Evolutionary conservation across 2,113 vertebrate species (phyloP), one percentile per base, ranked within the genome.

Genomic region (Podarcis raffonei): DNA sequence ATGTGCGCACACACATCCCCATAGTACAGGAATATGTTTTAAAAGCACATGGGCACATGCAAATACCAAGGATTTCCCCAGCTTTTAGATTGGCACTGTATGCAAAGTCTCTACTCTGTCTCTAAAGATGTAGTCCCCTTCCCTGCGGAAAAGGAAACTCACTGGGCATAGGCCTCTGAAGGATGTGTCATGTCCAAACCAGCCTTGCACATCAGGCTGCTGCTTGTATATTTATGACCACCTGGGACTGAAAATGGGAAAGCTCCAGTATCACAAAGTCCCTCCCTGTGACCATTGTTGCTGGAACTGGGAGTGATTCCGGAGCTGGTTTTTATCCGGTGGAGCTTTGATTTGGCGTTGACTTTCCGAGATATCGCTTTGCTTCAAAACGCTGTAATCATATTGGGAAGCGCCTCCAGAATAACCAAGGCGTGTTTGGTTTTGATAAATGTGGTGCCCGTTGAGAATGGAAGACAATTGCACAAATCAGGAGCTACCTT

Each of bases 401-500:
- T 30, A n/a, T 25, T 57, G 66, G 76, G 39, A 78, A 68, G 59
- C 3, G 32, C 23, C 84, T 76, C 27, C 16, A 87, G 37, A 42
- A 20, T 75, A 66, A 48, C 84, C 4, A 42, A 83, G 71, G 1
- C 35, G 42, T 3, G 27, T 23, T 79, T 87, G 74, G 18, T 92
- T 84, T 8, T 18, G 53, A 59, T 88, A 89, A 92, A 2, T 0
- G 0, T 32, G 5, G 82, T 66, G 53, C 87, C 48, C 81, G 18
- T 27, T 65, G 85, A 93, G 68, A 53, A n/a, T 32, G 68, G 39
- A n/a, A 86, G 74, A 84, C 13, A 81, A 62, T 80, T 6, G 4
- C 59, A 80, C 83, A 90, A 94, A 83, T 9, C 4, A 74, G 78
- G 85, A 91, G 35, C 27, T 90, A 48, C 88, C 83, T 13, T 87